Evolutionary conservation across 37 sponge, comb jelly and placozoan species (phyloP).

Genomic region (Cliona cf. orientalis): DNA sequence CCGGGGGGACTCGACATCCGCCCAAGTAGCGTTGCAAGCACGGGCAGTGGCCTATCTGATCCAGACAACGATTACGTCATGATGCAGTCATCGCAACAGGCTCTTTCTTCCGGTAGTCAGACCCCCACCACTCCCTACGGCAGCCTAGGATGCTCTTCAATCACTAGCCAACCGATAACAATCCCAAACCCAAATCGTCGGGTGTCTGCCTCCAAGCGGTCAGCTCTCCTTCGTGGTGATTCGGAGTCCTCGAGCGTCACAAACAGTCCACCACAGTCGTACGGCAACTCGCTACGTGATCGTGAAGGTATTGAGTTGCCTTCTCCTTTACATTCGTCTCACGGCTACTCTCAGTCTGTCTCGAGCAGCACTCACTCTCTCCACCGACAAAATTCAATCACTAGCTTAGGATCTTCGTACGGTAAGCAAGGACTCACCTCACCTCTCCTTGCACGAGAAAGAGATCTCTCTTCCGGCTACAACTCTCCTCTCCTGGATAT

Average conservation of each 20-base stretch:
- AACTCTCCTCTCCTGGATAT: slow-evolving; percentile 31
- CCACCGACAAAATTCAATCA: slow-evolving; percentile 1
- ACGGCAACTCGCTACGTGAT: slow-evolving; percentile 17
- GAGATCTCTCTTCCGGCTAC: slow-evolving; percentile 36
- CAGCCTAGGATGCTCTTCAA: neutral
- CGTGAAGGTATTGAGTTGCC: neutral
- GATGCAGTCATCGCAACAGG: too few relatives aligned
- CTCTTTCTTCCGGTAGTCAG: neutral
- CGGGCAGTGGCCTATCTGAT: neutral
- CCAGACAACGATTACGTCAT: slow-evolving; percentile 46
- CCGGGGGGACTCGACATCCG: slow-evolving; percentile 4
- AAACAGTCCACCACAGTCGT: neutral
- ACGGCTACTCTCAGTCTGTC: neutral
- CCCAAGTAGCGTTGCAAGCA: slow-evolving; percentile 1
- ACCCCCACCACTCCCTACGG: slow-evolving; percentile 1
- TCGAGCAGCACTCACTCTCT: slow-evolving; percentile 1
- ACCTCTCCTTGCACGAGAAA: neutral
- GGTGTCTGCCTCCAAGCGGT: slow-evolving; percentile 8
- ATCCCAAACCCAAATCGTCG: slow-evolving; percentile 33
- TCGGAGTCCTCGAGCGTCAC: slow-evolving; percentile 14
- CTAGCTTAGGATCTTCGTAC: neutral
- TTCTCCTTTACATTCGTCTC: neutral
- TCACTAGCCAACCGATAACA: slow-evolving; percentile 28
- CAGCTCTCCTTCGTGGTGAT: slow-evolving; percentile 13
- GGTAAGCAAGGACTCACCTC: neutral